Evolutionary conservation across 2,888 invertebrate species (phyloP).

Genomic region (Coelopa pilipes): DNA sequence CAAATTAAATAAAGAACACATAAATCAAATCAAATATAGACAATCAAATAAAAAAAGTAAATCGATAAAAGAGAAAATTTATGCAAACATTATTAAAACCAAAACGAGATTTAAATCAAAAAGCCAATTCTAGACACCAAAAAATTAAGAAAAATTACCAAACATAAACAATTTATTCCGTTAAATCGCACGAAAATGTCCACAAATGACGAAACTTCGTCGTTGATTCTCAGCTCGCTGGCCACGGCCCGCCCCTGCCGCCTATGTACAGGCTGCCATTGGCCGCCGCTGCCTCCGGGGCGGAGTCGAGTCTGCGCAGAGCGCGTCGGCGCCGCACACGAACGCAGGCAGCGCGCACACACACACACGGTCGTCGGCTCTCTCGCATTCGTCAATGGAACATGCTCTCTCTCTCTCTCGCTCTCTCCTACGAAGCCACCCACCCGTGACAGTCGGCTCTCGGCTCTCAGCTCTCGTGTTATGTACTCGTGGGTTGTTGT

Average conservation of each 20-base stretch:
- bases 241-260: not conserved
- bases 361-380: constrained; percentile 20
- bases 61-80: not conserved
- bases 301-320: constrained; percentile 36
- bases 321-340: not conserved
- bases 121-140: too few species aligned
- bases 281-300: constrained; percentile 13
- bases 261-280: constrained; percentile 26
- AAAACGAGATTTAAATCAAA: too few species aligned
- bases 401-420: constrained; percentile 6
- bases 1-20: too few species aligned
- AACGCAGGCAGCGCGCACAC: not conserved
- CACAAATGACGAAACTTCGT: too few species aligned
- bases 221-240: not conserved
- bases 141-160: constrained; percentile 37
- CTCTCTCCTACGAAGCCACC: constrained; percentile 19
- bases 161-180: not conserved
- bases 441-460: not conserved
- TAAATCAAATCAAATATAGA: too few species aligned
- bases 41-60: not conserved
- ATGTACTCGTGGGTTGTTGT: not conserved
- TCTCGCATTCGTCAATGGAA: constrained; percentile 6
- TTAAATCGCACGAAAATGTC: not conserved
- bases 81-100: not conserved
- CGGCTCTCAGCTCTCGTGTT: not conserved